phyloP scores from a whole-genome alignment of 2,888 invertebrate species.

The Cinara cedri region DNA sequence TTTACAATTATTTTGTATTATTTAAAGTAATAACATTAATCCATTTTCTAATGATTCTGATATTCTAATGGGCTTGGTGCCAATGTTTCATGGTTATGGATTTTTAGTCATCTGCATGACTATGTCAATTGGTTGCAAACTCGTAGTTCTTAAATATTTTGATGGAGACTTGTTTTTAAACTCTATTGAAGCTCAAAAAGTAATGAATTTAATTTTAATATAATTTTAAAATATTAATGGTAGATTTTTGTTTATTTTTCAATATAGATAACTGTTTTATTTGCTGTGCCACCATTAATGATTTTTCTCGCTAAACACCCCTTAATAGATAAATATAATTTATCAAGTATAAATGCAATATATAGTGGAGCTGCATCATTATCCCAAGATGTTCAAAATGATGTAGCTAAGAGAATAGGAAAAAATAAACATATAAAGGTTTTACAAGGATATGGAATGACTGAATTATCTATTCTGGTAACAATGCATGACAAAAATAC shows the following conservation, averaged over 20 bases:
- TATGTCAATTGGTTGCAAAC: conserved; percentile 68
- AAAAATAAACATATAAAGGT: conserved; percentile 39
- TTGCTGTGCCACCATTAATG: conserved; percentile 78
- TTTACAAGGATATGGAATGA: conserved; percentile 59
- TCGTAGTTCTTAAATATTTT: conserved; percentile 76
- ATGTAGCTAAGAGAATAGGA: conserved; percentile 43
- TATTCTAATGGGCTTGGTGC: conserved; percentile 69
- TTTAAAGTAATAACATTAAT: not conserved
- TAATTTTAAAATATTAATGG: not conserved
- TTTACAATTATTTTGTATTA: not conserved
- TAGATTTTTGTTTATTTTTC: not conserved
- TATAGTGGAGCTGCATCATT: conserved; percentile 65
- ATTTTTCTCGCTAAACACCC: conserved; percentile 72
- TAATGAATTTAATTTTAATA: conserved; percentile 26
- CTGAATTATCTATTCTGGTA: conserved; percentile 56
- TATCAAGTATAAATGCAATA: conserved; percentile 63
- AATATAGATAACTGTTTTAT: conserved; percentile 65
- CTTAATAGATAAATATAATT: conserved; percentile 64
- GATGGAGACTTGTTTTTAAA: conserved; percentile 73
- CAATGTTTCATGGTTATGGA: conserved; percentile 82
- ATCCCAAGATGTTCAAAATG: conserved; percentile 59
- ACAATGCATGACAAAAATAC: conserved; percentile 4
- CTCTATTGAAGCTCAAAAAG: conserved; percentile 69
- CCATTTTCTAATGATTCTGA: not conserved
- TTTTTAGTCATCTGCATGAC: conserved; percentile 70